Conservation (phyloP, 2,888 invertebrate genomes). For the Drosophila flavopinicola region DNA sequence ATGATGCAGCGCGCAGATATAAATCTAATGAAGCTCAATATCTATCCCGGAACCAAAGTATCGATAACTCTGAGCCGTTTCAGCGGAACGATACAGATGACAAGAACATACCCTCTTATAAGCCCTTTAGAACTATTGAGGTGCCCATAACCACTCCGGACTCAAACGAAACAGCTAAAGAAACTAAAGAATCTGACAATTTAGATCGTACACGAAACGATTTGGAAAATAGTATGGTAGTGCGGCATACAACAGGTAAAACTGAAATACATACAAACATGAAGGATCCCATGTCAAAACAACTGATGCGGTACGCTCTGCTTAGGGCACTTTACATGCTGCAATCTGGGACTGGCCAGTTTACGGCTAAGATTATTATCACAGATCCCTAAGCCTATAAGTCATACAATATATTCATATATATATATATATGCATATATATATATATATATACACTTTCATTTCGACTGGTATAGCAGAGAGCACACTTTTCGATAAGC, state of each 20-base stretch:
- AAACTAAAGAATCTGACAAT: too few species aligned
- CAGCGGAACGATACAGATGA: neutral
- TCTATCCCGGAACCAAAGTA: neutral
- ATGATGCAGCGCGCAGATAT: too few species aligned
- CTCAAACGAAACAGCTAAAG: neutral
- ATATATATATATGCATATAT: too few species aligned
- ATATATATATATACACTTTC: too few species aligned
- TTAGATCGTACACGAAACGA: too few species aligned
- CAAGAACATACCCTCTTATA: conserved; percentile 3
- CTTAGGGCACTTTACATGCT: conserved; percentile 34
- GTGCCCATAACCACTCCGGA: neutral
- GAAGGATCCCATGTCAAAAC: conserved; percentile 23
- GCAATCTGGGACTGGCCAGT: conserved; percentile 17
- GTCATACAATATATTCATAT: too few species aligned
- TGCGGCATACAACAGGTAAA: neutral
- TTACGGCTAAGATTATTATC: conserved; percentile 29
- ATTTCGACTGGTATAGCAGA: too few species aligned
- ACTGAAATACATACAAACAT: conserved; percentile 13
- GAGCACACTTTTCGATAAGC: too few species aligned
- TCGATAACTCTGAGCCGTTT: too few species aligned
- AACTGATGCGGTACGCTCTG: conserved; percentile 43
- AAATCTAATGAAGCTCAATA: neutral
- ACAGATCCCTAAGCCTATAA: neutral
- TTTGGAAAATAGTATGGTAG: neutral
- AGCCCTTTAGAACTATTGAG: conserved; percentile 19